Conservation (phyloP, 2,888 invertebrate genomes). For the Heteromyza rotundicornis region DNA sequence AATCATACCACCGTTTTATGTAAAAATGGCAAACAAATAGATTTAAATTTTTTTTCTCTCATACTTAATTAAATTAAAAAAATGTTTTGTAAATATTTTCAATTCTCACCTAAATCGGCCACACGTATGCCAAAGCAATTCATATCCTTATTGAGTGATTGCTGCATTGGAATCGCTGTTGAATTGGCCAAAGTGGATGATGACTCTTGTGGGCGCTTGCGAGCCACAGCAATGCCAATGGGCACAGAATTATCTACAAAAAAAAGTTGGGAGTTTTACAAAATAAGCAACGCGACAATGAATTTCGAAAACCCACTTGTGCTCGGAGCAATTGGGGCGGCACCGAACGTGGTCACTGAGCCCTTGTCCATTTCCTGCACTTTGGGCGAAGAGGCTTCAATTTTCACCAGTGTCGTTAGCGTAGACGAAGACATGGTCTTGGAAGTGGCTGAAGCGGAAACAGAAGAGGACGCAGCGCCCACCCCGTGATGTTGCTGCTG, state of each 20-base stretch:
- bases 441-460: slow-evolving; percentile 46
- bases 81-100: background rate
- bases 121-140: slow-evolving; percentile 62
- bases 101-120: slow-evolving; percentile 59
- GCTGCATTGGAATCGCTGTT: slow-evolving; percentile 46
- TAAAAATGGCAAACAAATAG: no score
- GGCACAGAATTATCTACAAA: slow-evolving; percentile 70
- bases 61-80: background rate
- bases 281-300: slow-evolving; percentile 10
- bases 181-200: slow-evolving; percentile 47
- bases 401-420: slow-evolving; percentile 59
- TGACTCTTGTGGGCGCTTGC: slow-evolving; percentile 68
- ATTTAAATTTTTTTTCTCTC: background rate
- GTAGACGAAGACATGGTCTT: slow-evolving; percentile 58
- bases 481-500: slow-evolving; percentile 30
- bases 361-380: slow-evolving; percentile 55
- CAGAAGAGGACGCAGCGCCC: slow-evolving; percentile 41
- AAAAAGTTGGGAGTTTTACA: background rate
- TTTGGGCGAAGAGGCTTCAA: slow-evolving; percentile 61
- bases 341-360: slow-evolving; percentile 13
- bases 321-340: no score
- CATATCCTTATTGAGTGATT: slow-evolving; percentile 59
- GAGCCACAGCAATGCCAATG: slow-evolving; percentile 83
- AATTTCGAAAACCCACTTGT: slow-evolving; percentile 41
- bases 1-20: no score